Percentiles rank a stretch among this genome's conserved stretches.
Evolutionary conservation across 2,113 vertebrate species (phyloP).

Genomic region (Xenopus tropicalis): UCB_Xtro_10.0 CM004450.2:137651501-137652000

Average conservation of each 20-base stretch:
- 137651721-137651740: neutral
- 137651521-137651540: too few species aligned
- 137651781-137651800: neutral
- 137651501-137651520: too few species aligned
- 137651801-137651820: neutral
- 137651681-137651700: too few species aligned
- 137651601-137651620: too few species aligned
- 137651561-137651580: too few species aligned
- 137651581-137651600: too few species aligned
- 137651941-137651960: constrained; percentile 1
- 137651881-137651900: neutral
- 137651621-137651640: too few species aligned
- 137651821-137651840: neutral
- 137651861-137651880: neutral
- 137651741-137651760: neutral
- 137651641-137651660: too few species aligned
- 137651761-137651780: neutral
- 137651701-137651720: neutral
- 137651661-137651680: too few species aligned
- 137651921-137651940: neutral
- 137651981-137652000: neutral
- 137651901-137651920: too few species aligned
- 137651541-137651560: too few species aligned
- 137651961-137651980: neutral
- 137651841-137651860: neutral